Base-by-base conservation (phyloP, 1,140 invertebrate genomes). In the Calephelis virginiensis region DNA sequence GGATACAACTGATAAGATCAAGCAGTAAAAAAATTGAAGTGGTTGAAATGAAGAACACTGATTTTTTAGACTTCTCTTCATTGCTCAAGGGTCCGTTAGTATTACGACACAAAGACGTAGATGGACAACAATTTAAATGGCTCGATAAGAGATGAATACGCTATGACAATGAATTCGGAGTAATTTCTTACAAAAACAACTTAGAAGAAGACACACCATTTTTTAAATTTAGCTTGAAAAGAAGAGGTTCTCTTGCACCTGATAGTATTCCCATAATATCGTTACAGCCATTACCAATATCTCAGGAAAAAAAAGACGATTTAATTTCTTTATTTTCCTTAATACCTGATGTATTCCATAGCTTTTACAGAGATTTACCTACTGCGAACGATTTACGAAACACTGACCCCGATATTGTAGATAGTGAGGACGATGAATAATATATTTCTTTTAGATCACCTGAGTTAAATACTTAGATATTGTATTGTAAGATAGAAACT, bases 1-100 rank as follows among this genome's bases (percentile, higher is more conserved):
- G 28, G 28, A 28, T 28, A 28, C 28, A 17, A 14, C 10, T 53
- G 17, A 53, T 53, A 13, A 53, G 17, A 53, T 53, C 49, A 53
- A 53, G 49, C 49, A 53, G 49, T 14, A 14, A 13, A 14, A 53
- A 53, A 53, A 17, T 53, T 53, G 49, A 53, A 14, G 49, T 53
- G 13, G 13, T 13, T 53, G 49, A 53, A 53, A 53, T 53, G 14
- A 53, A 53, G 14, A 53, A 28, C 28, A 28, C 28, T 4, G 28
- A 28, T 28, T 28, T 28, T 28, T 28, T 28, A 28, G 28, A 28
- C 28, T 28, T 28, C 28, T 28, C 28, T 28, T 28, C 28, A 28
- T 28, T 28, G 28, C 28, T 28, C 28, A 28, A 28, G 28, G 28
- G 28, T 28, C 28, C 28, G 28, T 28, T 28, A 28, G 28, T 28